phyloP scores from a whole-genome alignment of 2,797 vertebrate genomes.

The Staurois parvus region DNA sequence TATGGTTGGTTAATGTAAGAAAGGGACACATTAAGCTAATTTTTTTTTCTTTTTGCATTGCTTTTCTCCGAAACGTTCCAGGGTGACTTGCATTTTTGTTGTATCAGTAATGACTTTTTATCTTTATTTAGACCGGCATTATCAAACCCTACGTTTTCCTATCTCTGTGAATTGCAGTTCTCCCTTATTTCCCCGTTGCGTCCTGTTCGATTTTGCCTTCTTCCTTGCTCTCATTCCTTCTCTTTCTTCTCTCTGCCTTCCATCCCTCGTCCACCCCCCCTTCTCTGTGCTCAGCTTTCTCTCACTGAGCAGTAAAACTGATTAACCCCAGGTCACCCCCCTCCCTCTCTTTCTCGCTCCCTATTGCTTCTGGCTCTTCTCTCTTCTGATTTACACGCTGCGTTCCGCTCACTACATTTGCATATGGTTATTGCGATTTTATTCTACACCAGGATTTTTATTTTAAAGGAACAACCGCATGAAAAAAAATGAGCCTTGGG shows the following conservation, averaged over 20 bases:
- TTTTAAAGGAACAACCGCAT: slow-evolving; percentile 72
- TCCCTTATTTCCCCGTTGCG: slow-evolving; percentile 8
- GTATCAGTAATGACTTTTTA: slow-evolving; percentile 6
- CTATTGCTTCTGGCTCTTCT: slow-evolving; percentile 75
- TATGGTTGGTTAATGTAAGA: too few relatives aligned
- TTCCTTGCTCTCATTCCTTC: slow-evolving; percentile 7
- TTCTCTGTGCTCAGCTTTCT: slow-evolving; percentile 64
- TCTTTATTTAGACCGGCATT: slow-evolving; percentile 12
- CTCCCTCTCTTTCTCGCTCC: slow-evolving; percentile 69
- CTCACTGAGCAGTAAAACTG: slow-evolving; percentile 77
- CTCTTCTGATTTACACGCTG: slow-evolving; percentile 74
- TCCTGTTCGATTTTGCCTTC: slow-evolving; percentile 10
- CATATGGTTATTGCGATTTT: slow-evolving; percentile 71
- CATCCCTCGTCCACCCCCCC: not conserved
- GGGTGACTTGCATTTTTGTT: not conserved
- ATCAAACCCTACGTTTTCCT: slow-evolving; percentile 4
- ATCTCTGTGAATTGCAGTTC: not conserved
- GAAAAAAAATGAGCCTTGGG: slow-evolving; percentile 36
- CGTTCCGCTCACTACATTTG: slow-evolving; percentile 72
- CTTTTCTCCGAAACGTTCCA: too few relatives aligned
- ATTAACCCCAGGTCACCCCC: slow-evolving; percentile 75
- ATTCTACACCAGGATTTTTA: slow-evolving; percentile 71
- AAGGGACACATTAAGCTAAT: too few relatives aligned
- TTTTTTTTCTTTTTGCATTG: not conserved
- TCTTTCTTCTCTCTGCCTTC: slow-evolving; percentile 23